phyloP scores from a whole-genome alignment of 2,113 vertebrate genomes.

The Callipepla californica region DNA sequence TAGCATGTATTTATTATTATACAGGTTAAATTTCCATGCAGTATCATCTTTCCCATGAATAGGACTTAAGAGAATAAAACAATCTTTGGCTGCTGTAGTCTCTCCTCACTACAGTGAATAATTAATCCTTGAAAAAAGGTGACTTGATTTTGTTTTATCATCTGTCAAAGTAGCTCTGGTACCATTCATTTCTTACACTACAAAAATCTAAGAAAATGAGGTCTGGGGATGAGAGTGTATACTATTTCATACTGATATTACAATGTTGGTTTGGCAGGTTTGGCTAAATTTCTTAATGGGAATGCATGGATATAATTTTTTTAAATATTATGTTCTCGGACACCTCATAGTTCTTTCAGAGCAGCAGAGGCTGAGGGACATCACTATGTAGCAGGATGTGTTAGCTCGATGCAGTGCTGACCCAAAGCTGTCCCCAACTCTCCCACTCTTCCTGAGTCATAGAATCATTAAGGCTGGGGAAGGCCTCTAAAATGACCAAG shows the following conservation, averaged over 20 bases:
- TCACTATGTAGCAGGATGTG: fast-evolving
- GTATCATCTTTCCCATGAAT: not conserved
- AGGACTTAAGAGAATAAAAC: not conserved
- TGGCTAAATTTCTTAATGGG: not conserved
- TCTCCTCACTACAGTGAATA: not conserved
- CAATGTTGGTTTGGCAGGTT: not conserved
- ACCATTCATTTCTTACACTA: not conserved
- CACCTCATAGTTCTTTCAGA: not conserved
- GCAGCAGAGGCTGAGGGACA: not conserved
- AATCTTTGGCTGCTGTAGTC: not conserved
- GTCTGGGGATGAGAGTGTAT: not conserved
- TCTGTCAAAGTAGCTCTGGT: not conserved
- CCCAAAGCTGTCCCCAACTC: not conserved
- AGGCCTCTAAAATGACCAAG: too few species aligned
- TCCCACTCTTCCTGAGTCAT: not conserved
- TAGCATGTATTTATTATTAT: not conserved
- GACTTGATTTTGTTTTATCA: not conserved
- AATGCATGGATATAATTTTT: not conserved
- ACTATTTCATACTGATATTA: not conserved
- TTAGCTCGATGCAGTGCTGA: not conserved
- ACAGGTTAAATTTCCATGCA: not conserved
- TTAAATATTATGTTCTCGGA: not conserved
- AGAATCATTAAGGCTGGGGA: too few species aligned
- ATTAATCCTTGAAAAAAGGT: not conserved
- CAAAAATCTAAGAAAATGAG: not conserved